A percentile compares a stretch with the other conserved stretches of the same genome.
Evolutionary conservation across 2,888 invertebrate species (phyloP).

Genomic region (Aporophyla nigra): DNA sequence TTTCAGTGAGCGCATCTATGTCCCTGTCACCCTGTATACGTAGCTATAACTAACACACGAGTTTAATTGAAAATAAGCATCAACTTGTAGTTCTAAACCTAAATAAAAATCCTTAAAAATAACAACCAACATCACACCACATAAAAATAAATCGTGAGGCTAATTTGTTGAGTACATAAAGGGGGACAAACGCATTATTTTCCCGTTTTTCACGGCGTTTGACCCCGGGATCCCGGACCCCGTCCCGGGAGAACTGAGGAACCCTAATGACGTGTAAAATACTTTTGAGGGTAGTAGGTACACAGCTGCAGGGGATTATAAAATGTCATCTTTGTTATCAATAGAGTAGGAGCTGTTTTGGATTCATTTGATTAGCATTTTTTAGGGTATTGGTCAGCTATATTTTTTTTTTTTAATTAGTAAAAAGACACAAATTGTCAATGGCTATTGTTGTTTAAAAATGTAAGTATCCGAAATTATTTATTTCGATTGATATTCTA

Average conservation of each 20-base stretch:
- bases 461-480: not conserved
- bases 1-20: no score
- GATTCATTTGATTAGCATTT: constrained; percentile 50
- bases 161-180: constrained; percentile 69
- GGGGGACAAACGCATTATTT: constrained; percentile 78
- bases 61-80: constrained; percentile 14
- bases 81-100: not conserved
- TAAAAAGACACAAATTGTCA: no score
- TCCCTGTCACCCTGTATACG: no score
- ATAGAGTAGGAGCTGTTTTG: constrained; percentile 52
- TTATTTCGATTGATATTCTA: not conserved
- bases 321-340: constrained; percentile 60
- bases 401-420: not conserved
- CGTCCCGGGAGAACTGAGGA: constrained; percentile 66
- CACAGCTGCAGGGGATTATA: constrained; percentile 66
- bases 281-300: constrained; percentile 71
- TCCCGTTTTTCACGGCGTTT: constrained; percentile 85
- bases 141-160: constrained; percentile 58
- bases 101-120: constrained; percentile 18
- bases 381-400: constrained; percentile 43
- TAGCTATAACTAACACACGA: no score
- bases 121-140: constrained; percentile 41
- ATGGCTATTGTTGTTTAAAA: no score
- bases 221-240: constrained; percentile 83
- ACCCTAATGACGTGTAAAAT: constrained; percentile 86